Base-by-base conservation (phyloP, 2,888 invertebrate genomes). In the Drosophila rubida region DNA sequence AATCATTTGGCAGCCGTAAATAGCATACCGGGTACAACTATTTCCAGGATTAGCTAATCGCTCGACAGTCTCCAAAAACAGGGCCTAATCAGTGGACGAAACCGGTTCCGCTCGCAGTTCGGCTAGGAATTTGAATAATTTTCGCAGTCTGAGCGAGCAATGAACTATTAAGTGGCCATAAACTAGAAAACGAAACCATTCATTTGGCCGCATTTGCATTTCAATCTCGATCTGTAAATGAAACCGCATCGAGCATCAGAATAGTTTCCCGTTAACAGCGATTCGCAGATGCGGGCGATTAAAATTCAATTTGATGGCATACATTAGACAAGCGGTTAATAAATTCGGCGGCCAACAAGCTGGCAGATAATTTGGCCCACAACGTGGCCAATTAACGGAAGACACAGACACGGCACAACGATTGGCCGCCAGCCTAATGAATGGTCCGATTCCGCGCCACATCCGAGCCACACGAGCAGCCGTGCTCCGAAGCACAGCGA, bases 301-400 rank as follows among this genome's bases (percentile, higher is more conserved):
- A 11, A 77, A 71, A 73, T 39, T 45, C 53, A 60, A 77, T 71
- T 77, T 58, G 11, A 65, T 65, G 37, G 71, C 77, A 77, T 77
- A 54, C 71, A 57, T 73, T 76, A 32, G 48, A 39, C 25, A 53
- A 53, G 4, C 44, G 2, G 14, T 16, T 22, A 46, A 71, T 60
- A 53, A 77, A 65, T 54, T 44, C 72, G 60, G n/a, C 49, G 19
- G 23, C 39, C 51, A 76, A 58, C 59, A 16, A 77, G 77, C 14
- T 35, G 46, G 42, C 39, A 49, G 39, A 30, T 54, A 44, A 44
- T 58, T 49, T n/a, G n/a, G n/a, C 19, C 19, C 35, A 3, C 14
- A 22, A 63, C 68, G 46, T 58, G 11, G 53, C 54, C 58, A 75
- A 32, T 58, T 37, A 37, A 51, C 16, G 23, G 23, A 22, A 27